Conservation (phyloP, 1,140 invertebrate species). For the Ceratitis capitata region DNA sequence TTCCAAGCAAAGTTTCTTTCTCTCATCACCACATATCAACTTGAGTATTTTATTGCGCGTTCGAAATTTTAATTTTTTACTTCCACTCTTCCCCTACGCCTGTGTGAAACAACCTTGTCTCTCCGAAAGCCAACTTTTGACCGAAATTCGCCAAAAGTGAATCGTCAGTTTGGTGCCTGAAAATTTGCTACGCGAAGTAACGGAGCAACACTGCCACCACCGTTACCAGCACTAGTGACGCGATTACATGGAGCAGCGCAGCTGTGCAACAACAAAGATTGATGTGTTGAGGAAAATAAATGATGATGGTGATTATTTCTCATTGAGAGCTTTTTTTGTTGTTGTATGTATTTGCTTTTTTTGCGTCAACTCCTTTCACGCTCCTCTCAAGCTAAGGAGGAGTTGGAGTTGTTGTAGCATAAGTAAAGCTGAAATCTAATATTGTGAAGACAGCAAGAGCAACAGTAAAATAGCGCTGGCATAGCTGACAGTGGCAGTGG, state of each 20-base stretch:
- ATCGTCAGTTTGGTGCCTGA: too few relatives aligned
- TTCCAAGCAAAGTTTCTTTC: too few relatives aligned
- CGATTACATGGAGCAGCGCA: neutral
- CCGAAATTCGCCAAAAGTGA: too few relatives aligned
- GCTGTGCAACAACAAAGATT: conserved; percentile 41
- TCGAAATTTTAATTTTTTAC: too few relatives aligned
- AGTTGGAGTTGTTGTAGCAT: neutral
- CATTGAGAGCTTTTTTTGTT: conserved; percentile 39
- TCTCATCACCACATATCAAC: too few relatives aligned
- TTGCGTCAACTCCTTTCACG: neutral
- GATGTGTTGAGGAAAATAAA: conserved; percentile 43
- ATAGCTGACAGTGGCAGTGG: neutral
- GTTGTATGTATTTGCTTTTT: too few relatives aligned
- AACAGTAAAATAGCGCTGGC: too few relatives aligned
- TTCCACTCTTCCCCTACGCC: too few relatives aligned
- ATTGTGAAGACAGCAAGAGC: conserved; percentile 20
- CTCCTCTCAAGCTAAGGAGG: neutral
- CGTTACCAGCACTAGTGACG: neutral
- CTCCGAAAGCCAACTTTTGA: too few relatives aligned
- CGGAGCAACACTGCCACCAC: neutral
- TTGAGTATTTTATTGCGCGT: too few relatives aligned
- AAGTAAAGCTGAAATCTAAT: conserved; percentile 6
- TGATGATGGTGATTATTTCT: conserved; percentile 44
- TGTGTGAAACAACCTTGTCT: too few relatives aligned
- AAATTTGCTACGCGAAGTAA: neutral